These are phyloP conservation scores for Melanophora roralis DNA, from an alignment of 2,888 invertebrate genomes.

Conservation along the genomic window DNA sequence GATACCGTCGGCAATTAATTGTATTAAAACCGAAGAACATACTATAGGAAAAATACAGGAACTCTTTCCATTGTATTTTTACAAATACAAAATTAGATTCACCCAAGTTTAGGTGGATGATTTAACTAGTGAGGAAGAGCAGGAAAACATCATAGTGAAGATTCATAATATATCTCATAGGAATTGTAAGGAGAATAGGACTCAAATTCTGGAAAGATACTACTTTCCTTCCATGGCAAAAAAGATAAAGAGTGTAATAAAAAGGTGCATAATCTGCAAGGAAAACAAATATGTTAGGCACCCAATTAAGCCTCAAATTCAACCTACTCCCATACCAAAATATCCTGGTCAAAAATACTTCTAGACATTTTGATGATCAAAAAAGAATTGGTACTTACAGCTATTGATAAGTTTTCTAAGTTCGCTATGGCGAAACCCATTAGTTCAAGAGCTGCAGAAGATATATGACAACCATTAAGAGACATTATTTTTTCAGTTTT, in stretches of 20 bases:
- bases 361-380: too few relatives aligned
- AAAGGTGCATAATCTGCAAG: not conserved
- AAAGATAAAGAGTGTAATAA: not conserved
- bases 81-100: not conserved
- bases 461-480: too few relatives aligned
- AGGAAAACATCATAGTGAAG: not conserved
- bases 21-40: not conserved
- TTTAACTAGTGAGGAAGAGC: not conserved
- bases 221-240: conserved; percentile 9
- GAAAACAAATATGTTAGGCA: not conserved
- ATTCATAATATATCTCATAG: conserved; percentile 2
- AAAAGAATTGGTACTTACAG: not conserved
- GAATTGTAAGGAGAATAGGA: conserved; percentile 5
- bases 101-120: not conserved
- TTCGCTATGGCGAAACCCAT: not conserved
- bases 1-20: not conserved
- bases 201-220: not conserved
- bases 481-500: conserved; percentile 47
- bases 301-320: not conserved
- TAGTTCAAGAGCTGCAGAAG: conserved; percentile 32
- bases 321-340: conserved; percentile 4
- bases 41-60: conserved; percentile 24
- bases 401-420: too few relatives aligned
- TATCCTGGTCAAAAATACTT: conserved; percentile 13
- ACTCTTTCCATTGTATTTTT: not conserved